Evolutionary conservation across 2,888 invertebrate species (phyloP), one percentile per base, ranked within the genome.

Genomic region (Sesamia inferens): DNA sequence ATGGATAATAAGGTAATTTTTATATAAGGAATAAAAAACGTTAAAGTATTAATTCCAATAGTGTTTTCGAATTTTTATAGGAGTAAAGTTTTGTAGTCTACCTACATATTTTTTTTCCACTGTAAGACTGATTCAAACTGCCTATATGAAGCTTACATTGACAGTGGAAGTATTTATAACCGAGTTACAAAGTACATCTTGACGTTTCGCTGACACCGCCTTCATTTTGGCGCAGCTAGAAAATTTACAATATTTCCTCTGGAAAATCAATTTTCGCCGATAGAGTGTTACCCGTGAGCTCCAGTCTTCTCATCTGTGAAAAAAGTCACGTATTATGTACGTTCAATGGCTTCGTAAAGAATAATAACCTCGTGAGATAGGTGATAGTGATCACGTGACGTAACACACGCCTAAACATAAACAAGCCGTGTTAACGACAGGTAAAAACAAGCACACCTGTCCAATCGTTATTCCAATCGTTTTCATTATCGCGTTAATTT

Each of bases 301-400:
- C 80, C 82, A 87, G 90, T 90, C 87, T 89, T 91, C 90, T 90
- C 89, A 91, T 91, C 90, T 87, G 84, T 86, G 90, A 91, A 92
- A 92, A 94, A 93, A 94, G 94, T 93, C 94, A 94, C 94, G 94
- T 94, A 92, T 92, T 92, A 93, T 90, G 90, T 83, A 88, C 87
- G 88, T 84, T 89, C 87, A 90, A 90, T 88, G 87, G 88, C 88
- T 87, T 90, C 88, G 90, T 88, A 88, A 89, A 88, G 87, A 90
- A 90, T 92, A 90, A 91, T 89, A 90, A 88, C 84, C 84, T 85
- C 86, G 85, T 92, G 90, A 89, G 86, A 87, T 87, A 80, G 84
- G 87, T 86, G 88, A 91, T 91, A 87, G 87, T 79, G 89, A 89
- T 88, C 88, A 79, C 74, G 79, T 71, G 78, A 76, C 59, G 31